Base-by-base conservation (phyloP, 2,113 vertebrate genomes). In the Neolamprologus caudopunctatus region DNA sequence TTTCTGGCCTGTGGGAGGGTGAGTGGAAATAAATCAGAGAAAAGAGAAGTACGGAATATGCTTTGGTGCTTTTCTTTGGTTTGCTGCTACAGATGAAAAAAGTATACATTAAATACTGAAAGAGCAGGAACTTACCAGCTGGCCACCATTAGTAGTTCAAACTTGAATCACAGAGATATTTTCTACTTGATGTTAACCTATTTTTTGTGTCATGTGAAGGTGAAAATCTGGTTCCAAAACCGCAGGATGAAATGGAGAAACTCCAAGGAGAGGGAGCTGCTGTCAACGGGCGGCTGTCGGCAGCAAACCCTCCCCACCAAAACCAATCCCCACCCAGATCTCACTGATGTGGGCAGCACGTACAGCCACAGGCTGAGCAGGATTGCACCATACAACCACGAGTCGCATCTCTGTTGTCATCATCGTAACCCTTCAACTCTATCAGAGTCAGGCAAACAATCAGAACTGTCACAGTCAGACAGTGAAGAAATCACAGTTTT, bases 211-310 rank as follows among this genome's bases (percentile, higher is more conserved):
- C 14, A 7, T 12, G 4, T 37, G 10, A 78, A 99, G 99, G 99
- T 99, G 84, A 99, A 99, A 95, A 99, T 99, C 93, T 99, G 99
- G 99, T 99, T 99, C 94, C 99, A 99, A 91, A 99, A 99, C 94
- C 96, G 98, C 75, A 97, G 99, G 88, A 99, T 99, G 99, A 99
- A 99, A 82, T 99, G 98, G 99, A 97, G 99, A 42, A 99, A 99
- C 94, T 99, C 97, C 50, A 99, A 99, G 88, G 99, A 99, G 85
- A 94, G 98, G n/a, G 99, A 99, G 91, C 97, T 99, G 13, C 96
- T 99, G 78, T 99, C 98, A 0, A 97, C 98, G 0, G 98, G 99
- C 0, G 99, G 99, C 68, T 98, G 98, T 92, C 96, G 99, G 9
- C 98, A 99, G 80, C 99, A 99, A 95, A 99, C 99, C 5, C 95